phyloP scores from a whole-genome alignment of 2,113 vertebrate genomes.

The Rhea americana region DNA sequence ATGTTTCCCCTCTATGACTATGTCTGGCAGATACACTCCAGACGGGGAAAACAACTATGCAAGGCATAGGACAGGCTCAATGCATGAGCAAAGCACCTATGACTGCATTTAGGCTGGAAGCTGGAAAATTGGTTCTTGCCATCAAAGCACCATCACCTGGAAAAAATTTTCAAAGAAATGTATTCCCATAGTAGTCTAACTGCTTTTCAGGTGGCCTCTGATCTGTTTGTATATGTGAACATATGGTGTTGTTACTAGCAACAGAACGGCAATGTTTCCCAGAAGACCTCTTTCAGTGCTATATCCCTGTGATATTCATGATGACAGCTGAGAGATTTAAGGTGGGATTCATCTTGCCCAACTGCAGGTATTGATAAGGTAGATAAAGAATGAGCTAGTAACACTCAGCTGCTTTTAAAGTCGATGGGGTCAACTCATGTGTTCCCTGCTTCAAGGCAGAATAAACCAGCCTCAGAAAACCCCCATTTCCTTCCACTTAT shows the following conservation, averaged over 20 bases:
- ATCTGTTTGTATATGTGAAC: background rate
- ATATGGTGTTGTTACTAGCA: background rate
- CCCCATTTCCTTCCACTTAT: background rate
- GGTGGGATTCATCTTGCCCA: background rate
- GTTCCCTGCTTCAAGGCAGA: fast-evolving
- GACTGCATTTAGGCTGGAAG: background rate
- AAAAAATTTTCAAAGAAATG: background rate
- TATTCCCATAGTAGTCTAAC: background rate
- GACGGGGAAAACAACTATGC: background rate
- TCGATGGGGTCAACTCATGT: fast-evolving
- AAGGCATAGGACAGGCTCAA: background rate
- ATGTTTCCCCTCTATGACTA: background rate
- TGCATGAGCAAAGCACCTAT: background rate
- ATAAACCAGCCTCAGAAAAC: background rate
- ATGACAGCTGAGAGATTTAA: background rate
- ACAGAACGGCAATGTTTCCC: background rate
- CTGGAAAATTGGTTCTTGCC: background rate
- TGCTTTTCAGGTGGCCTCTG: background rate
- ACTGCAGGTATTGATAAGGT: background rate
- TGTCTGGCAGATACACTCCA: background rate
- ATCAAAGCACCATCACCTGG: background rate
- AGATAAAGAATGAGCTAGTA: background rate
- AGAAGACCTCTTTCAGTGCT: background rate
- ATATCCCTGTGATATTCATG: background rate
- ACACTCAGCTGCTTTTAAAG: background rate